phyloP scores from a whole-genome alignment of 2,113 vertebrate genomes.

The Percina caprodes region DNA sequence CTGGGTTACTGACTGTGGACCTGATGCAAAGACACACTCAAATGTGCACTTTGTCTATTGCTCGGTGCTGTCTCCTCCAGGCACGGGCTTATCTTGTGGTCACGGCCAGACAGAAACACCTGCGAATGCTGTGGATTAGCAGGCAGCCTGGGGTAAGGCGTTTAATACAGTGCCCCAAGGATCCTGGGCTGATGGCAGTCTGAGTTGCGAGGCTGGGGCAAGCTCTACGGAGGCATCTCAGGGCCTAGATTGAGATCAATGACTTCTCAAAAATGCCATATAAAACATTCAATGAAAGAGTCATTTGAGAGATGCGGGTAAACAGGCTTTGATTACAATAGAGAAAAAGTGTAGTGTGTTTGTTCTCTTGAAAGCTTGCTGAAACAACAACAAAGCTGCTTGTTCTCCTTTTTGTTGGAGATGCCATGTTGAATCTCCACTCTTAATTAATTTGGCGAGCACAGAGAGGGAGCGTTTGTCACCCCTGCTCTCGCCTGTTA shows the following conservation, averaged over 20 bases:
- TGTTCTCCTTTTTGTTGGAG: constrained; percentile 69
- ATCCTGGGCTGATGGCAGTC: constrained; percentile 52
- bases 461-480: constrained; percentile 74
- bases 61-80: constrained; percentile 60
- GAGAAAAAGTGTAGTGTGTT: constrained; percentile 57
- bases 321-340: constrained; percentile 74
- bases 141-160: constrained; percentile 71
- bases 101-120: constrained; percentile 79
- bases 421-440: constrained; percentile 75
- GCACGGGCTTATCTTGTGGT: constrained; percentile 79
- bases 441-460: constrained; percentile 83
- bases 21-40: constrained; percentile 54
- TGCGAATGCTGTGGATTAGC: constrained; percentile 77
- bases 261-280: constrained; percentile 70
- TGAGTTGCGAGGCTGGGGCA: constrained; percentile 50
- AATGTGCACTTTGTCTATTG: constrained; percentile 53
- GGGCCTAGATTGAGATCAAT: constrained; percentile 77
- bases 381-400: constrained; percentile 68
- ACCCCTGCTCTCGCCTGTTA: constrained; percentile 79
- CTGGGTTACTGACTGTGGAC: constrained; percentile 63
- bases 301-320: constrained; percentile 61
- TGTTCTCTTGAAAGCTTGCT: constrained; percentile 65
- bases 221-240: constrained; percentile 65
- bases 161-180: constrained; percentile 72
- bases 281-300: constrained; percentile 77